Percentiles rank a stretch among this genome's conserved stretches.
Conservation (phyloP, 2,113 vertebrate genomes). For the Alligator sinensis region DNA sequence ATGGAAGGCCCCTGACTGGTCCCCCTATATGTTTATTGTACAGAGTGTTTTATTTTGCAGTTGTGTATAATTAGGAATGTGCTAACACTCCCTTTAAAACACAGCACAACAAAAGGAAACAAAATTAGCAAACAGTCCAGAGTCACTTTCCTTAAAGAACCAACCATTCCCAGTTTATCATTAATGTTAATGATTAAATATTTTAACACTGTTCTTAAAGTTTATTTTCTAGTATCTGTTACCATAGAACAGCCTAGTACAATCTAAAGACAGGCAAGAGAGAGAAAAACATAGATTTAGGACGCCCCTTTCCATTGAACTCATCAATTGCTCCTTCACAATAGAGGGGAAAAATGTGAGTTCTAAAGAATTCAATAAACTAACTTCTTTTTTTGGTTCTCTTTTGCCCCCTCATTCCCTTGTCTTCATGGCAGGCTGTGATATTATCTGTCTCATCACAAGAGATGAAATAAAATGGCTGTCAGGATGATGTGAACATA, state of each 20-base stretch:
- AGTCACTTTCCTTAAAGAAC: not conserved
- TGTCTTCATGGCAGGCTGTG: constrained; percentile 54
- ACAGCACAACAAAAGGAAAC: not conserved
- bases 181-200: not conserved
- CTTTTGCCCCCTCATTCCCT: constrained; percentile 47
- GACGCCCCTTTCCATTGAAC: not conserved
- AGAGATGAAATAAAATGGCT: constrained; percentile 57
- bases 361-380: constrained; percentile 59
- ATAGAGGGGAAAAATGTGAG: not conserved
- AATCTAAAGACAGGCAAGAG: not conserved
- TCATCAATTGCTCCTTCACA: constrained; percentile 22
- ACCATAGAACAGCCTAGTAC: not conserved
- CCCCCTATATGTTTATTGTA: not conserved
- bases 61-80: not conserved
- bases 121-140: not conserved
- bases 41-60: not conserved
- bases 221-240: not conserved
- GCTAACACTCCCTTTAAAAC: not conserved
- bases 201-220: not conserved
- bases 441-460: constrained; percentile 66
- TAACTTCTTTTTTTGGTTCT: not conserved
- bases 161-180: not conserved
- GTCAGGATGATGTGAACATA: constrained; percentile 47
- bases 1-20: not conserved
- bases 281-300: not conserved